These are phyloP conservation scores for Brachionus koreanus DNA, from an alignment of 1,140 invertebrate species.

Conservation along the genomic window DNA sequence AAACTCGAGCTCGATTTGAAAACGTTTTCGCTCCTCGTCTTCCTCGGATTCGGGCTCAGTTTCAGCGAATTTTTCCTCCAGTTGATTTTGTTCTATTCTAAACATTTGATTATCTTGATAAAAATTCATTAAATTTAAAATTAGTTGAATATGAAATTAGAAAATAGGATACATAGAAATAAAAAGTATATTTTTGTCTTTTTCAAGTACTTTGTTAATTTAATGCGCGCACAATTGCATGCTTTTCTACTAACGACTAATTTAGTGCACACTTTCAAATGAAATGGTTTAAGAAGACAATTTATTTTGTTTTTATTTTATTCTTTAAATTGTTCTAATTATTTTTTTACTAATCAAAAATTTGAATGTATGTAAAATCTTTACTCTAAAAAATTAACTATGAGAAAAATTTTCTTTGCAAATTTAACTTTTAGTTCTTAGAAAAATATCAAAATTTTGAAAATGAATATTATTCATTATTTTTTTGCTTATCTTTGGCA, in stretches of 20 bases:
- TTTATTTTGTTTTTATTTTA: background rate
- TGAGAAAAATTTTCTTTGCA: too few species aligned
- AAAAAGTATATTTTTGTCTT: background rate
- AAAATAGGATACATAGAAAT: background rate
- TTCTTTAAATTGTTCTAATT: too few species aligned
- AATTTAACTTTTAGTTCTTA: too few species aligned
- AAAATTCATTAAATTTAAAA: conserved; percentile 18
- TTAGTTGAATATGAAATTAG: background rate
- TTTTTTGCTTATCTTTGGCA: too few species aligned
- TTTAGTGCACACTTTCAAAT: background rate
- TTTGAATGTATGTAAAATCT: too few species aligned
- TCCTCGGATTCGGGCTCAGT: background rate
- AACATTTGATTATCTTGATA: conserved; percentile 34
- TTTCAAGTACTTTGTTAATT: background rate
- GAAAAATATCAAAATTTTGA: too few species aligned
- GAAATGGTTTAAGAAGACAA: background rate
- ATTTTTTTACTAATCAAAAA: too few species aligned
- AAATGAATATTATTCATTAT: too few species aligned
- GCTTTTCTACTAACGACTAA: background rate
- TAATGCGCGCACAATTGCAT: background rate
- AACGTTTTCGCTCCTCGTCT: conserved; percentile 61
- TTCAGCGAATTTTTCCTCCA: background rate
- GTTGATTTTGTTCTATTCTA: background rate
- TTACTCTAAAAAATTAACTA: too few species aligned
- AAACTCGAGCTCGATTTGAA: conserved; percentile 44